These are phyloP conservation scores for Drosophila willistoni DNA, from an alignment of 1,140 invertebrate species.

Conservation along the genomic window DNA sequence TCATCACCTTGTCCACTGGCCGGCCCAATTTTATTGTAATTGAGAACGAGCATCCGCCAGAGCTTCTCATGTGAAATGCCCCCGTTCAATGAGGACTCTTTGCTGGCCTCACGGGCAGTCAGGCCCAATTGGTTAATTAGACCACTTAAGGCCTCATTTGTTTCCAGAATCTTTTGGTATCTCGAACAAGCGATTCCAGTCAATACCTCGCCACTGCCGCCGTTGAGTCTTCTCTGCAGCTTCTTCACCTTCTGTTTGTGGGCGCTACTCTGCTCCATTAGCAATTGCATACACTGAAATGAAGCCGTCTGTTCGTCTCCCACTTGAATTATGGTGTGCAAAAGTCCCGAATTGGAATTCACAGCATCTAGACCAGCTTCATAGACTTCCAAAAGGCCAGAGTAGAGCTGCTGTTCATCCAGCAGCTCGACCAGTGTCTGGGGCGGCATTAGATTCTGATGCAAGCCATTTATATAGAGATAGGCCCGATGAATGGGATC, in stretches of 20 bases:
- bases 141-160: constrained; percentile 85
- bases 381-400: constrained; percentile 81
- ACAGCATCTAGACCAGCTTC: constrained; percentile 88
- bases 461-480: constrained; percentile 92
- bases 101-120: constrained; percentile 85
- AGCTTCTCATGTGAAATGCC: constrained; percentile 75
- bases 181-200: constrained; percentile 86
- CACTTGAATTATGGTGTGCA: constrained; percentile 86
- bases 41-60: constrained; percentile 67
- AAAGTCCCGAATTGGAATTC: constrained; percentile 86
- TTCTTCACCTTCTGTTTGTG: constrained; percentile 92
- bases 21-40: constrained; percentile 64
- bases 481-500: constrained; percentile 94
- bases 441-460: constrained; percentile 88
- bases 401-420: constrained; percentile 84
- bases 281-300: constrained; percentile 89
- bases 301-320: constrained; percentile 86
- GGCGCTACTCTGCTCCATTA: constrained; percentile 89
- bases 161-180: constrained; percentile 85
- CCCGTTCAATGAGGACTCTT: constrained; percentile 53
- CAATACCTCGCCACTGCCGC: constrained; percentile 83
- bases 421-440: constrained; percentile 83
- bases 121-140: constrained; percentile 86
- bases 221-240: constrained; percentile 87
- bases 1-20: constrained; percentile 90